Evolutionary conservation across 2,888 invertebrate genomes (phyloP).

Genomic region (Synanthedon tipuliformis): DNA sequence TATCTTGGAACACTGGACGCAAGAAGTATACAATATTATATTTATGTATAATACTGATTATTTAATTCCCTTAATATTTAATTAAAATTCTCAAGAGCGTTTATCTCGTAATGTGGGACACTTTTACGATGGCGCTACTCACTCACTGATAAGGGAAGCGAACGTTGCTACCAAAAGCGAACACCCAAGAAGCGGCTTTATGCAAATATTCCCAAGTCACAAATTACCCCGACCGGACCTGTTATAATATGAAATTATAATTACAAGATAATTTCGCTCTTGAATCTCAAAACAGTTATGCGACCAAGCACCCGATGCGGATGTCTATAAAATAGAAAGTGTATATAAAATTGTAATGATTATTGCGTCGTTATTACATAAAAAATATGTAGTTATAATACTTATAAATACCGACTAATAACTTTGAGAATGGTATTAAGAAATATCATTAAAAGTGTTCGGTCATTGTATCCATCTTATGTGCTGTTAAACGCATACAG

Average conservation of each 20-base stretch:
- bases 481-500: slow-evolving; percentile 16
- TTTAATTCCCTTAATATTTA: slow-evolving; percentile 70
- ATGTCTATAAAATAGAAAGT: slow-evolving; percentile 52
- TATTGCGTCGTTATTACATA: slow-evolving; percentile 21
- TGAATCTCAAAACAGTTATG: slow-evolving; percentile 57
- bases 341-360: slow-evolving; percentile 40
- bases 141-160: slow-evolving; percentile 57
- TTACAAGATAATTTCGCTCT: slow-evolving; percentile 65
- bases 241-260: slow-evolving; percentile 65
- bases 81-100: slow-evolving; percentile 67
- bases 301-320: slow-evolving; percentile 40
- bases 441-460: slow-evolving; percentile 58
- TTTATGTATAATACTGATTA: slow-evolving; percentile 66
- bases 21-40: slow-evolving; percentile 59
- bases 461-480: slow-evolving; percentile 16
- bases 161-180: slow-evolving; percentile 32
- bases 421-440: slow-evolving; percentile 62
- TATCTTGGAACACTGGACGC: slow-evolving; percentile 48
- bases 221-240: slow-evolving; percentile 45
- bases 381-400: slow-evolving; percentile 1
- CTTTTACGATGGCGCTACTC: slow-evolving; percentile 67
- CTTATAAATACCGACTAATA: slow-evolving; percentile 9
- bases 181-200: slow-evolving; percentile 60
- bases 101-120: slow-evolving; percentile 70
- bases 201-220: slow-evolving; percentile 50